A percentile compares a stretch with the other conserved stretches of the same genome.
These are phyloP conservation scores for Meandrusa payeni DNA, from an alignment of 2,888 invertebrate genomes.

Conservation along the genomic window DNA sequence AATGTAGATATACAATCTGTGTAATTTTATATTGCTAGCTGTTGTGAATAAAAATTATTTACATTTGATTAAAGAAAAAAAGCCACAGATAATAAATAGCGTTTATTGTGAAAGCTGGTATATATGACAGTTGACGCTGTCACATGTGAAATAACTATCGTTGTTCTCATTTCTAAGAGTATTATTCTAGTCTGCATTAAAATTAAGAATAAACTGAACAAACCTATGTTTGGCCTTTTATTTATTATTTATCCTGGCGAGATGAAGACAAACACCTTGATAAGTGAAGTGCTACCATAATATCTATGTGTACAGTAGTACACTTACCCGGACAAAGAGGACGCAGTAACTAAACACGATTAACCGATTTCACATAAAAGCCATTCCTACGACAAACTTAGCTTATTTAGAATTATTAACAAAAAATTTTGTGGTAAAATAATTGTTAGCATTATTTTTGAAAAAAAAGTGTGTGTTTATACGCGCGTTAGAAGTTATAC, in stretches of 20 bases:
- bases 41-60: constrained; percentile 80
- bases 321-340: too few relatives aligned
- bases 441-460: too few relatives aligned
- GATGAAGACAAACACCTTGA: too few relatives aligned
- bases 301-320: too few relatives aligned
- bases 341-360: too few relatives aligned
- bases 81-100: constrained; percentile 74
- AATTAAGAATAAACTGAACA: constrained; percentile 80
- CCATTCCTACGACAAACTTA: too few relatives aligned
- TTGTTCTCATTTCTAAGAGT: constrained; percentile 81
- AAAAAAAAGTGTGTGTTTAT: too few relatives aligned
- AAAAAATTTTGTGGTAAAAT: too few relatives aligned
- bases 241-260: constrained; percentile 31
- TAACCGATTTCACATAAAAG: too few relatives aligned
- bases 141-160: constrained; percentile 79
- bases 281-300: too few relatives aligned
- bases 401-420: too few relatives aligned
- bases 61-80: constrained; percentile 66
- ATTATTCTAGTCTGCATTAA: constrained; percentile 82
- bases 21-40: constrained; percentile 80
- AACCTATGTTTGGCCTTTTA: constrained; percentile 53
- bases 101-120: constrained; percentile 76
- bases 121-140: constrained; percentile 76
- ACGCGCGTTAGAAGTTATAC: too few relatives aligned
- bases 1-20: constrained; percentile 58